Percentiles rank a stretch among this genome's conserved stretches.
Conservation (phyloP, 2,113 vertebrate species). For the Gila orcuttii region DNA sequence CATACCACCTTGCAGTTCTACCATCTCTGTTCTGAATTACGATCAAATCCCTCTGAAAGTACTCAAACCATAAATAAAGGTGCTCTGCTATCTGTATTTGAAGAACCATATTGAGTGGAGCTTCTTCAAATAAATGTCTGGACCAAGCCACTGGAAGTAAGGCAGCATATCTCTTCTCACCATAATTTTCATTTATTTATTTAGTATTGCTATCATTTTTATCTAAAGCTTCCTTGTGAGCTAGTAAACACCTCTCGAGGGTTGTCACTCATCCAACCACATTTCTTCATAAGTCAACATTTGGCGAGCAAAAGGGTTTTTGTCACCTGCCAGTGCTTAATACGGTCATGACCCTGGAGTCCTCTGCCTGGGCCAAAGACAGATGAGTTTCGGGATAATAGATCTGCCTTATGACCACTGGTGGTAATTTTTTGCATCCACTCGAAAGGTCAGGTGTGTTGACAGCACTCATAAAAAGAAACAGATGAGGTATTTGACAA, state of each 20-base stretch:
- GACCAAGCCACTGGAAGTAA: constrained; percentile 8
- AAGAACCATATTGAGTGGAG: constrained; percentile 25
- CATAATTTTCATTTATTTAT: constrained; percentile 5
- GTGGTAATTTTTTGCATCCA: constrained; percentile 32
- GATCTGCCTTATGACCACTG: constrained; percentile 42
- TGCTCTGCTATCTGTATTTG: background rate
- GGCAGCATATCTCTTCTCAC: background rate
- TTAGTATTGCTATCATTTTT: background rate
- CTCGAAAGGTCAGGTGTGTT: constrained; percentile 55
- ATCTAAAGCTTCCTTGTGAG: constrained; percentile 24
- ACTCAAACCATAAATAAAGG: constrained; percentile 12
- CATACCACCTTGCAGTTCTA: background rate
- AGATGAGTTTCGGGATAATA: constrained; percentile 40
- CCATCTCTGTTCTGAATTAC: background rate
- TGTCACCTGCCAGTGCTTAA: constrained; percentile 22
- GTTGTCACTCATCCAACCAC: constrained; percentile 25
- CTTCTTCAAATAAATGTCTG: constrained; percentile 16
- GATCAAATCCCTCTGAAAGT: background rate
- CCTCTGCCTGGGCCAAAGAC: constrained; percentile 30
- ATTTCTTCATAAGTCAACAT: constrained; percentile 35
- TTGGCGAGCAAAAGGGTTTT: constrained; percentile 30
- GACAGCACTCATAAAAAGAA: constrained; percentile 50
- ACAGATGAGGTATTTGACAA: constrained; percentile 48
- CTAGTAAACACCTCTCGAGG: constrained; percentile 43
- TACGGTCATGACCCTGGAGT: constrained; percentile 22